Percentiles rank a stretch among this genome's conserved stretches.
phyloP scores from a whole-genome alignment of 2,113 vertebrate species.

The Pomatorhinus ruficollis region DNA sequence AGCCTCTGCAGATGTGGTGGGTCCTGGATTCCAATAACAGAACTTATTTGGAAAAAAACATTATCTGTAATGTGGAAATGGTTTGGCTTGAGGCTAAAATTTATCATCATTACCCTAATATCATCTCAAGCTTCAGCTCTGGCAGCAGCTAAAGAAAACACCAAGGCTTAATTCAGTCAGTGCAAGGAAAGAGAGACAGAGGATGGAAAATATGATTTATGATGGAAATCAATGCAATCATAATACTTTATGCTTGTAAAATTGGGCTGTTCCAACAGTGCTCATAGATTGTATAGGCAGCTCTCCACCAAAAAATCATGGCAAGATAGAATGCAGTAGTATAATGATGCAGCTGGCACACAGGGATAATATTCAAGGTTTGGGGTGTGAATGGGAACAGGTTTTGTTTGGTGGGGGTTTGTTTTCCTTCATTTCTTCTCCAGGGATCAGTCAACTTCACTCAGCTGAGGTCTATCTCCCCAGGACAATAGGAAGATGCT shows the following conservation, averaged over 20 bases:
- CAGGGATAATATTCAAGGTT: neutral
- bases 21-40: slow-evolving; percentile 62
- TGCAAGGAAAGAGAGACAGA: slow-evolving; percentile 73
- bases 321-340: neutral
- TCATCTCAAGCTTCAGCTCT: slow-evolving; percentile 77
- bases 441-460: neutral
- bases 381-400: neutral
- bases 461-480: neutral
- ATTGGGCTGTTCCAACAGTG: slow-evolving; percentile 66
- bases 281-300: slow-evolving; percentile 51
- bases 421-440: neutral
- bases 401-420: neutral
- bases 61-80: slow-evolving; percentile 74
- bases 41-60: slow-evolving; percentile 64
- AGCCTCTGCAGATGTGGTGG: slow-evolving; percentile 32
- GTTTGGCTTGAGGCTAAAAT: slow-evolving; percentile 78
- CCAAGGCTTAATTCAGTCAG: slow-evolving; percentile 80
- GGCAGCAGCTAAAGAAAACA: slow-evolving; percentile 81
- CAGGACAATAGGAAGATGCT: neutral
- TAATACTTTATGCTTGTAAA: slow-evolving; percentile 80
- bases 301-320: slow-evolving; percentile 42
- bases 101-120: slow-evolving; percentile 88
- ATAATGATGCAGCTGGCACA: neutral
- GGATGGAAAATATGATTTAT: slow-evolving; percentile 83
- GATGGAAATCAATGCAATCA: slow-evolving; percentile 81